Percentiles rank a stretch among this genome's conserved stretches.
Evolutionary conservation across 1,140 invertebrate species (phyloP).

Genomic region (Tribolium madens): DNA sequence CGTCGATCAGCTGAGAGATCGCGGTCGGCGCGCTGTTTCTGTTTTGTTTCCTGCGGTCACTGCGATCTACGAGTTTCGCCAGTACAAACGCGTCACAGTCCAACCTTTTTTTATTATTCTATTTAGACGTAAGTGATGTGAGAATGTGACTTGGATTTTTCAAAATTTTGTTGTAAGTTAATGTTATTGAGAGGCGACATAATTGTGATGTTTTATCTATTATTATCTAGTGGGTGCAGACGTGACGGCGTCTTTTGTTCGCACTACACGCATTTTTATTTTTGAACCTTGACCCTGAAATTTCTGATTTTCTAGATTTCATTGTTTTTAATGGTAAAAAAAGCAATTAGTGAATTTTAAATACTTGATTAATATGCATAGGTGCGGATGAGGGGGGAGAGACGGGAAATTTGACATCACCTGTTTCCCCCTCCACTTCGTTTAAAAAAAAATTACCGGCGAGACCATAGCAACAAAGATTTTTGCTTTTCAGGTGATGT

Average conservation of each 20-base stretch:
- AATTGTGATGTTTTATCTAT: not conserved
- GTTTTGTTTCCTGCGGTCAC: constrained; percentile 40
- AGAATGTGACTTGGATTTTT: not conserved
- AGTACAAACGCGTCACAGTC: constrained; percentile 16
- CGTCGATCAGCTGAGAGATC: constrained; percentile 39
- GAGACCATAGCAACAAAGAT: not conserved
- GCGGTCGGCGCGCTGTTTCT: constrained; percentile 27
- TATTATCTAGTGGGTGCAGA: constrained; percentile 6
- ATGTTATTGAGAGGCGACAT: not conserved
- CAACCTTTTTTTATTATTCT: not conserved
- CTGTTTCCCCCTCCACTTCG: not conserved
- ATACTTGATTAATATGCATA: not conserved
- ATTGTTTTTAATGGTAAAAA: too few species aligned
- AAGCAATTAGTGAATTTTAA: too few species aligned
- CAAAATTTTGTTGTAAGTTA: not conserved
- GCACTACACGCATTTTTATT: not conserved
- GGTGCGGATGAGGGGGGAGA: not conserved
- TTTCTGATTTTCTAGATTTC: too few species aligned
- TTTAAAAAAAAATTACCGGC: not conserved
- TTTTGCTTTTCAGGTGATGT: not conserved
- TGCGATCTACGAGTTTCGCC: constrained; percentile 11
- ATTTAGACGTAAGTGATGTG: constrained; percentile 22
- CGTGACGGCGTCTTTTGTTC: constrained; percentile 10
- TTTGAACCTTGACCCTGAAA: constrained; percentile 1
- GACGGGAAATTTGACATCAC: not conserved